Percentiles rank a stretch among this genome's conserved stretches.
Evolutionary conservation across 2,888 invertebrate species (phyloP).

Genomic region (Phragmatobia fuliginosa): DNA sequence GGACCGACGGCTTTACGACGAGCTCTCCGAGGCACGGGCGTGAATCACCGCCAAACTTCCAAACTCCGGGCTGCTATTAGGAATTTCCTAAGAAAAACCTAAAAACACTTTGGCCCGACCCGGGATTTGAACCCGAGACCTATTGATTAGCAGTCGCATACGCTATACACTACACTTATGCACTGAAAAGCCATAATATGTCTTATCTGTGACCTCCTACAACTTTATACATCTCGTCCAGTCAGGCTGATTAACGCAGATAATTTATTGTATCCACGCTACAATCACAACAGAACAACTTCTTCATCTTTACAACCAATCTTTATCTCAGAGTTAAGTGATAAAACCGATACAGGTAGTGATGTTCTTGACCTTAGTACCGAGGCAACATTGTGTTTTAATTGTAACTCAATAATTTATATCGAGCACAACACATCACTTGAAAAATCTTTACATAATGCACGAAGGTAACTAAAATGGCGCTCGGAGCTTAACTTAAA

Average conservation of each 20-base stretch:
- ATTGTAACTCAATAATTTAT: constrained; percentile 53
- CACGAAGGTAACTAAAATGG: constrained; percentile 45
- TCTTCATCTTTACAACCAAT: constrained; percentile 17
- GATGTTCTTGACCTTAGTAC: constrained; percentile 48
- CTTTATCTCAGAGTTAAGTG: constrained; percentile 14
- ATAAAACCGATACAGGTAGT: constrained; percentile 44
- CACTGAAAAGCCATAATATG: not conserved
- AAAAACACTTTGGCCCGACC: too few species aligned
- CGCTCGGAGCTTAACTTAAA: constrained; percentile 22
- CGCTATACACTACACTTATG: not conserved
- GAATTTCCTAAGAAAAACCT: too few species aligned
- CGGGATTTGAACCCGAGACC: too few species aligned
- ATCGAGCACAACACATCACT: constrained; percentile 51
- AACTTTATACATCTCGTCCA: constrained; percentile 9
- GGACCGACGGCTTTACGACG: too few species aligned
- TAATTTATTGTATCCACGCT: constrained; percentile 1
- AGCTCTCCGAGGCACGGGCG: too few species aligned
- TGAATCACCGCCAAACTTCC: too few species aligned
- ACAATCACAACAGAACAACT: constrained; percentile 10
- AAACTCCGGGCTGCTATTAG: too few species aligned
- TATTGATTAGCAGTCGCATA: too few species aligned
- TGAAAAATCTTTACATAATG: constrained; percentile 44
- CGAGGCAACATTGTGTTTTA: constrained; percentile 37
- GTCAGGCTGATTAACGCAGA: not conserved
- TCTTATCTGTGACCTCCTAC: not conserved